phyloP scores from a whole-genome alignment of 2,888 invertebrate species.

The Elmis aenea region DNA sequence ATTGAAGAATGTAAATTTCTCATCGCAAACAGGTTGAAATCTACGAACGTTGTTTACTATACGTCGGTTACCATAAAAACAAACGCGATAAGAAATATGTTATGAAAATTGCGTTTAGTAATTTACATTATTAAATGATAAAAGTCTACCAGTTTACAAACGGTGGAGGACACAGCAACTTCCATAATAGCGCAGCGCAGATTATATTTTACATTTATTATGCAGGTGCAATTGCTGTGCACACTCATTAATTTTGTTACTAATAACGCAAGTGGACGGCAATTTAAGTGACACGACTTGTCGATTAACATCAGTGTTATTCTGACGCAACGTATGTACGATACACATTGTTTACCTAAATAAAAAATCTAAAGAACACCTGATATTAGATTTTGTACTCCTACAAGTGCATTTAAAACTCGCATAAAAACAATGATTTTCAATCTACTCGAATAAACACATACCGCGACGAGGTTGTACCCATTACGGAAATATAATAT shows the following conservation, averaged over 20 bases:
- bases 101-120: slow-evolving; percentile 8
- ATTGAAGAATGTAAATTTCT: too few species aligned
- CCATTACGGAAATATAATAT: too few species aligned
- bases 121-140: slow-evolving; percentile 13
- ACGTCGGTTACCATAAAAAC: too few species aligned
- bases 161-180: slow-evolving; percentile 3
- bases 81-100: slow-evolving; percentile 7
- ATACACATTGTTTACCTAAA: slow-evolving; percentile 36
- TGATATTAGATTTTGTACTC: slow-evolving; percentile 33
- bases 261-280: slow-evolving; percentile 16
- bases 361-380: slow-evolving; percentile 31
- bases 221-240: slow-evolving; percentile 10
- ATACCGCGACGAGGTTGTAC: too few species aligned
- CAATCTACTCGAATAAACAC: too few species aligned
- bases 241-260: slow-evolving; percentile 18
- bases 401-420: slow-evolving; percentile 24
- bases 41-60: too few species aligned
- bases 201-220: slow-evolving; percentile 13
- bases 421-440: not conserved
- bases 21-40: too few species aligned
- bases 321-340: slow-evolving; percentile 35
- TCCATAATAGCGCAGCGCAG: slow-evolving; percentile 6
- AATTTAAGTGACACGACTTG: slow-evolving; percentile 34
- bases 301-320: slow-evolving; percentile 33
- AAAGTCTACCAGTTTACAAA: slow-evolving; percentile 5